Evolutionary conservation across 2,888 invertebrate species (phyloP), one percentile per base, ranked within the genome.

Genomic region (Eulithis prunata): DNA sequence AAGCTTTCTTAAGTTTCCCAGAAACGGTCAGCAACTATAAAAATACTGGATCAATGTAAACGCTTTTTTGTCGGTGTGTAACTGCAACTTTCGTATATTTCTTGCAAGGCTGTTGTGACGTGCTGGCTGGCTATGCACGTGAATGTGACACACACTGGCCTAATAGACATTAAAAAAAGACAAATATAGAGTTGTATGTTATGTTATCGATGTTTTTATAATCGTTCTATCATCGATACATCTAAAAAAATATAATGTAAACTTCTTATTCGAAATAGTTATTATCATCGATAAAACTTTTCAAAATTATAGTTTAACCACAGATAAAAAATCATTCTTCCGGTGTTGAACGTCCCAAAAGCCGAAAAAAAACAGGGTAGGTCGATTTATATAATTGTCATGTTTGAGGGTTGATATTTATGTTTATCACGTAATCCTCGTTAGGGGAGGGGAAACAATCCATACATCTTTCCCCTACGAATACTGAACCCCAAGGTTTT

Each of bases 1-100:
- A 46, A 67, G 66, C 66, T 67, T 67, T 67, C 67, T 68, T 61
- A 11, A 60, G 64, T 68, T 68, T 68, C 61, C 66, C 63, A 64
- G 62, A 69, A 52, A 63, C 62, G 43, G 51, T 36, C 52, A 38
- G 51, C 61, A 10, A 12, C 61, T 14, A 64, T 62, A 68, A 68
- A 68, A 64, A 68, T 64, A 64, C 64, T 64, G 61, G 68, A 68
- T 56, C 68, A 68, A 21, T 59, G 62, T 36, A 49, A 57, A 32
- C 47, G 56, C 47, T 63, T 63, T 41, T 66, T 66, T 59, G 45
- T 66, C 32, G 3, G 6, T 54, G 47, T 51, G 41, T 8, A 41
- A 21, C 47, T 62, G 47, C 32, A 46, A 46, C 62, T 62, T 66
- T 66, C 55, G 41, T 62, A 36, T 38, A 41, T 41, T 56, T 51